Evolutionary conservation across 2,113 vertebrate genomes (phyloP).

Genomic region (Sardina pilchardus): DNA sequence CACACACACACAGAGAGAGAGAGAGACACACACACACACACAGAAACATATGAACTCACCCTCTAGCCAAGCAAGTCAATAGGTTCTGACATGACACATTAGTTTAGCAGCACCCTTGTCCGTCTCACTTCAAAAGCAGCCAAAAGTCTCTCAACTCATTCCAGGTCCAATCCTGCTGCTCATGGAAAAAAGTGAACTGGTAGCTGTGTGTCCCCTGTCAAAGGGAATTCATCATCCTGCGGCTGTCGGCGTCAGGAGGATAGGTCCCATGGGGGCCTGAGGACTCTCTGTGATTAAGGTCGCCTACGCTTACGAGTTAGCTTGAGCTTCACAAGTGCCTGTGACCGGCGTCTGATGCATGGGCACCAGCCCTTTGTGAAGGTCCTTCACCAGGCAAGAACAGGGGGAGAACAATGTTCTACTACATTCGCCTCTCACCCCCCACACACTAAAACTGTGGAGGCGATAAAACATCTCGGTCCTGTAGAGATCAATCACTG

Average conservation of each 20-base stretch:
- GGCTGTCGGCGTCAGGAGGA: background rate
- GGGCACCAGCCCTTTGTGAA: background rate
- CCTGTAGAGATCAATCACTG: background rate
- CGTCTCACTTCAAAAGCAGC: background rate
- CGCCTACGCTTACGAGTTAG: background rate
- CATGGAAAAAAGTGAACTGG: background rate
- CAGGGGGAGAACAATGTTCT: background rate
- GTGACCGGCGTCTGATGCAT: background rate
- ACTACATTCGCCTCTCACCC: background rate
- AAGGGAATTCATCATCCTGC: background rate
- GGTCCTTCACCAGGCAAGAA: background rate
- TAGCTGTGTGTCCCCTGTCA: background rate
- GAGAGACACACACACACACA: constrained; percentile 6
- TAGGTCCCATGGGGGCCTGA: background rate
- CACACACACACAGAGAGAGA: background rate
- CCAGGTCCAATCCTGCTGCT: background rate
- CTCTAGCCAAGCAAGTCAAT: background rate
- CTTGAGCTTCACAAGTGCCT: background rate
- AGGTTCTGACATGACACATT: background rate
- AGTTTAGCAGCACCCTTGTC: background rate
- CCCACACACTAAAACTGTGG: background rate
- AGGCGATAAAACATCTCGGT: background rate
- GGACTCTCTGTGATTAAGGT: background rate
- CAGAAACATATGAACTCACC: background rate
- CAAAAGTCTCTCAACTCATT: background rate